Evolutionary conservation across 2,113 vertebrate genomes (phyloP).

Genomic region (Lates calcarifer): DNA sequence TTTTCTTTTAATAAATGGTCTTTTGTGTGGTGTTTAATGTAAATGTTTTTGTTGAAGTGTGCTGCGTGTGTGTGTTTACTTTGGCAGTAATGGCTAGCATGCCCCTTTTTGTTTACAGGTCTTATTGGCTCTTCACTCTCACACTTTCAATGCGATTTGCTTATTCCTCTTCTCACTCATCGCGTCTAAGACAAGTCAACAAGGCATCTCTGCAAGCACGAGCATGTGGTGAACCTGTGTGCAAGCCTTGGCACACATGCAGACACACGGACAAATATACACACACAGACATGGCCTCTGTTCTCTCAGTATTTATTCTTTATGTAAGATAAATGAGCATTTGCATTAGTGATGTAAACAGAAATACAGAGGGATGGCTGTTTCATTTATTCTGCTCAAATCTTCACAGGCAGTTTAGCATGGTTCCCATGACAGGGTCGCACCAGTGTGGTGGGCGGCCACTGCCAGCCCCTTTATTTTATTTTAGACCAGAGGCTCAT

Average conservation of each 20-base stretch:
- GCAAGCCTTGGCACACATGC: neutral
- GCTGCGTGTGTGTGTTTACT: constrained; percentile 60
- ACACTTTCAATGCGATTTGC: constrained; percentile 46
- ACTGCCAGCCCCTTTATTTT: constrained; percentile 78
- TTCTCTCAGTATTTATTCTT: constrained; percentile 40
- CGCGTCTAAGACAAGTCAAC: constrained; percentile 35
- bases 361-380: constrained; percentile 29
- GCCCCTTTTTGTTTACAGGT: constrained; percentile 69
- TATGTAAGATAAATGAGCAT: constrained; percentile 47
- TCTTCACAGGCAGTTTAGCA: constrained; percentile 74
- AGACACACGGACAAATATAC: constrained; percentile 6
- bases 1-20: constrained; percentile 80
- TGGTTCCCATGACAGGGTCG: constrained; percentile 86
- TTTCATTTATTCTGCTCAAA: constrained; percentile 73
- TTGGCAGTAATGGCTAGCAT: constrained; percentile 56
- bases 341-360: constrained; percentile 56
- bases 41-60: constrained; percentile 76
- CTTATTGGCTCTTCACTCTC: constrained; percentile 64
- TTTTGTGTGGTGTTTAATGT: constrained; percentile 67
- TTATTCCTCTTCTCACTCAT: constrained; percentile 47
- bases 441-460: constrained; percentile 76
- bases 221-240: constrained; percentile 15
- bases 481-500: constrained; percentile 87
- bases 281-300: neutral
- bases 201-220: constrained; percentile 11